Evolutionary conservation across 2,113 vertebrate species (phyloP).

Genomic region (Setophaga coronata): DNA sequence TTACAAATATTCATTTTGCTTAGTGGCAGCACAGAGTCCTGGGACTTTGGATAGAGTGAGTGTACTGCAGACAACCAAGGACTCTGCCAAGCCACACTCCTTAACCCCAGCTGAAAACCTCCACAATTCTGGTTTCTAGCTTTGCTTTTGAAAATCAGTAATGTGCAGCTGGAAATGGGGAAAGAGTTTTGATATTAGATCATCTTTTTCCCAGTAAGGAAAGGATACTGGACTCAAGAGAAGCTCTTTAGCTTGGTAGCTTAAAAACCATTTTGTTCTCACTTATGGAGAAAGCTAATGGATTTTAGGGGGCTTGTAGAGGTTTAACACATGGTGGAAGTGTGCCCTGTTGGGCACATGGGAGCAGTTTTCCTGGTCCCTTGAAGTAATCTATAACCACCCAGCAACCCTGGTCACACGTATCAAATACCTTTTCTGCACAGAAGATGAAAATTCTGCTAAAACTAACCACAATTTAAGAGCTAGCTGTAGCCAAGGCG

Average conservation of each 20-base stretch:
- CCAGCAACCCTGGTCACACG: neutral
- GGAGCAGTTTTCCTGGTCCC: neutral
- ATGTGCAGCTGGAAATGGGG: slow-evolving; percentile 9
- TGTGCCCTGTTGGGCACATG: neutral
- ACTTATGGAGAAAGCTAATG: neutral
- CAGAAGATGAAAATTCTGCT: slow-evolving; percentile 37
- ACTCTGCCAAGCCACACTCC: neutral
- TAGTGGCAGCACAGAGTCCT: neutral
- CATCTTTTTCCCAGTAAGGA: slow-evolving; percentile 55
- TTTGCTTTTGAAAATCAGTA: slow-evolving; percentile 15
- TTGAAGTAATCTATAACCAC: neutral
- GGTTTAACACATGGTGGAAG: neutral
- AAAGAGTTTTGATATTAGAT: slow-evolving; percentile 28
- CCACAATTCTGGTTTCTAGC: neutral
- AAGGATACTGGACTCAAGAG: neutral
- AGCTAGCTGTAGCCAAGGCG: neutral
- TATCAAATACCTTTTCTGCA: slow-evolving; percentile 10
- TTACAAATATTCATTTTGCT: neutral
- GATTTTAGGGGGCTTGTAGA: neutral
- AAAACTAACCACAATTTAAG: slow-evolving; percentile 50
- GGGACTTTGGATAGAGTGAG: neutral
- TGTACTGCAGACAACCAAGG: neutral
- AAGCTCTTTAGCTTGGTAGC: neutral
- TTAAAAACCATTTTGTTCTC: slow-evolving; percentile 11
- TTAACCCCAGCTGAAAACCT: neutral